Evolutionary conservation across 2,888 invertebrate species (phyloP).

Genomic region (Cosmorhoe ocellata): DNA sequence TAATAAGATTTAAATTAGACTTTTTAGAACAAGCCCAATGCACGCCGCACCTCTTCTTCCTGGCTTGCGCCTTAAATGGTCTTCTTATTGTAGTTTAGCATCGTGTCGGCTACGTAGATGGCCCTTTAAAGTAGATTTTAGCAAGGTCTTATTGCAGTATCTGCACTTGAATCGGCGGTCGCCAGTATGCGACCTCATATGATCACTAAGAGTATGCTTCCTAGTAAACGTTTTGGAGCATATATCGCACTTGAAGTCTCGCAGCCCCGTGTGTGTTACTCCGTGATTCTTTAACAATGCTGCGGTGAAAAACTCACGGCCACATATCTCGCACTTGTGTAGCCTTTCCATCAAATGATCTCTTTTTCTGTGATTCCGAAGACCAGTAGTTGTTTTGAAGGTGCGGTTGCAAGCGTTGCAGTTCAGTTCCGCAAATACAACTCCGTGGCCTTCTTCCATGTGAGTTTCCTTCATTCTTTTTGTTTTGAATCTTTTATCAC

Average conservation of each 20-base stretch:
- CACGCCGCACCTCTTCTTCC: no score
- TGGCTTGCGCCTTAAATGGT: background rate
- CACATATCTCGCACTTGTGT: slow-evolving; percentile 69
- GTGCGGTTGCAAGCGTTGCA: slow-evolving; percentile 59
- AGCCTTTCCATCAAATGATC: slow-evolving; percentile 65
- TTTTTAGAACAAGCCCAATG: no score
- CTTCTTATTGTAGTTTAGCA: slow-evolving; percentile 16
- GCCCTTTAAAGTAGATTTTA: slow-evolving; percentile 69
- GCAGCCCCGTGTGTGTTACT: slow-evolving; percentile 54
- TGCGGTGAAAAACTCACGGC: slow-evolving; percentile 55
- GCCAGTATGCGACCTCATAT: slow-evolving; percentile 10
- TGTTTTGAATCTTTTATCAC: background rate
- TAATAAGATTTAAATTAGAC: no score
- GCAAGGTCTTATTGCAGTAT: slow-evolving; percentile 66
- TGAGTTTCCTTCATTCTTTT: background rate
- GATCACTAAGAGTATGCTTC: background rate
- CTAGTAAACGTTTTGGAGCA: slow-evolving; percentile 52
- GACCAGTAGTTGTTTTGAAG: slow-evolving; percentile 49
- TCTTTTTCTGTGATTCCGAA: slow-evolving; percentile 55
- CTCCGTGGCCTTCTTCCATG: slow-evolving; percentile 45
- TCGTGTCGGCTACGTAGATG: slow-evolving; percentile 64
- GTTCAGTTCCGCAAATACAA: slow-evolving; percentile 40
- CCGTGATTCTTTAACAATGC: slow-evolving; percentile 51
- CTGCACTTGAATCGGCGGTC: slow-evolving; percentile 63
- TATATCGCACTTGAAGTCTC: slow-evolving; percentile 54